Percentiles rank a stretch among this genome's conserved stretches.
Evolutionary conservation across 2,888 invertebrate genomes (phyloP).

Genomic region (Chymomyza caudatula): DNA sequence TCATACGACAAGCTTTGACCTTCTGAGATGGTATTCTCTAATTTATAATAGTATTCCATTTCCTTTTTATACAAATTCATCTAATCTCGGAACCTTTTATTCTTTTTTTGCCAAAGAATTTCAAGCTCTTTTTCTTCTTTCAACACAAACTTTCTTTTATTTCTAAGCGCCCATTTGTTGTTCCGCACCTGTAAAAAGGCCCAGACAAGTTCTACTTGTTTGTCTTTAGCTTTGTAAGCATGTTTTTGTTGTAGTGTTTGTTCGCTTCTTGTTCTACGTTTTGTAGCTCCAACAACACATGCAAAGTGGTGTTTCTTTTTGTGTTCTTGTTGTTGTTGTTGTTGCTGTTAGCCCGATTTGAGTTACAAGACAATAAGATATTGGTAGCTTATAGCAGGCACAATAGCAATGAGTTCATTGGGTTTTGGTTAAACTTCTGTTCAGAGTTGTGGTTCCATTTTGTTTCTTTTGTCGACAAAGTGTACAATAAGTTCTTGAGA

Average conservation of each 20-base stretch:
- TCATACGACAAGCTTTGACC: no score
- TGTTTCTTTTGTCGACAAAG: neutral
- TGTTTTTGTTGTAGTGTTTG: constrained; percentile 43
- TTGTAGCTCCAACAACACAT: constrained; percentile 43
- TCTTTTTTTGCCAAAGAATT: neutral
- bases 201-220: constrained; percentile 69
- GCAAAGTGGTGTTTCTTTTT: constrained; percentile 67
- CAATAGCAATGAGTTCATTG: constrained; percentile 59
- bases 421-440: constrained; percentile 8
- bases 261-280: constrained; percentile 42
- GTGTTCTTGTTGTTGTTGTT: neutral
- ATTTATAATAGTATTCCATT: no score
- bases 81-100: neutral
- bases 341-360: constrained; percentile 43
- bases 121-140: no score
- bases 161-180: neutral
- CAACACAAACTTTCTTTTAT: no score
- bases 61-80: no score
- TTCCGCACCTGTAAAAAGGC: constrained; percentile 27
- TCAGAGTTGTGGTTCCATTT: neutral
- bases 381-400: constrained; percentile 47
- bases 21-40: no score
- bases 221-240: constrained; percentile 31
- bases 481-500: neutral
- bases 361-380: constrained; percentile 63